Evolutionary conservation across 2,113 vertebrate species (phyloP), one percentile per base, ranked within the genome.

Genomic region (Mixornis gularis): DNA sequence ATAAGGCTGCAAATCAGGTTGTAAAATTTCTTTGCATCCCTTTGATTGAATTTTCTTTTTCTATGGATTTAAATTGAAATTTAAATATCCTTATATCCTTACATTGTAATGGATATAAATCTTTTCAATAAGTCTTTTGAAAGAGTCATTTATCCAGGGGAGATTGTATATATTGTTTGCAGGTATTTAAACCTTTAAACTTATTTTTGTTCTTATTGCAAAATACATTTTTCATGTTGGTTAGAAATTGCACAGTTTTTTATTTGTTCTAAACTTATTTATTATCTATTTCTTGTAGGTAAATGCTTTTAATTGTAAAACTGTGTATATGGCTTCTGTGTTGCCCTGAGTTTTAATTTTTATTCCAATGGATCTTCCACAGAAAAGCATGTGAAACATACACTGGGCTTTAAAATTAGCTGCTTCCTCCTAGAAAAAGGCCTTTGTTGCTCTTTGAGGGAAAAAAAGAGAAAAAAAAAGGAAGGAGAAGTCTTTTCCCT

Each of bases 401-500:
- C 7, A 17, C 5, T 56, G 22, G 8, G 12, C 20, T 40, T 49
- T 80, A 74, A 87, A 20, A 64, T 44, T 13, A 71, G 4, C 21
- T 40, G 68, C 3, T 3, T n/a, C 3, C 6, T 79, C 17, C 12
- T 68, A 44, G 48, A 6, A 71, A 68, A 71, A 21, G 27, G 22
- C 8, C 72, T 77, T 36, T 53, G 4, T 34, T 64, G 4, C 18
- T 64, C n/a, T 64, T 38, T 38, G 11, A 1, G 21, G 6, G 0
- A 1, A 1, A 14, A 8, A 8, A 5, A 41, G 21, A 6, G 10
- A 19, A 17, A 5, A 2, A 9, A 11, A 7, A 15, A 7, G 38
- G 0, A 27, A 21, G 17, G 12, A 29, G 7, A 34, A 34, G 17
- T 46, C 0, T 30, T 56, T 13, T 3, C 7, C 3, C 4, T 30